Percentiles rank a stretch among this genome's conserved stretches.
Conservation (phyloP, 2,888 invertebrate species). For the Slavum lentiscoides region DNA sequence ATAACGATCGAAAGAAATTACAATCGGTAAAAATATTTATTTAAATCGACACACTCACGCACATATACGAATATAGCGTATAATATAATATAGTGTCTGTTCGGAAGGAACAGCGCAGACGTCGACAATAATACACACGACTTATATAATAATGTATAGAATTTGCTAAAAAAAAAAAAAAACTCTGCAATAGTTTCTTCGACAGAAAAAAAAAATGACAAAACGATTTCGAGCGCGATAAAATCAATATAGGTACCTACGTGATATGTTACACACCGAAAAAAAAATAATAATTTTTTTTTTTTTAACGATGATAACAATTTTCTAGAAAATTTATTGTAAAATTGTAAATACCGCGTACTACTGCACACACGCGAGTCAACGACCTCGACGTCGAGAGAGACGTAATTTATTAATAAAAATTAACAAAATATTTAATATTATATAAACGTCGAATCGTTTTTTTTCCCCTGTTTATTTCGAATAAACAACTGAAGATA, state of each 20-base stretch:
- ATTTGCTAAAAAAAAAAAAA: not conserved
- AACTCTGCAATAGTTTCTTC: not conserved
- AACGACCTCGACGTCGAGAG: not conserved
- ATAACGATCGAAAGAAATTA: too few species aligned
- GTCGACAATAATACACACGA: too few species aligned
- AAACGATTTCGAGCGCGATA: not conserved
- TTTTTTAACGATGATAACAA: not conserved
- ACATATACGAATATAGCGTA: too few species aligned
- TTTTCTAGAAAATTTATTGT: not conserved
- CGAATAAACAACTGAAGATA: too few species aligned
- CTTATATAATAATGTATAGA: too few species aligned
- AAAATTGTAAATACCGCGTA: constrained; percentile 1
- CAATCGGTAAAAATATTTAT: too few species aligned
- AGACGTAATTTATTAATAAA: not conserved
- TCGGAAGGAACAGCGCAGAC: too few species aligned
- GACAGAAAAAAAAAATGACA: not conserved
- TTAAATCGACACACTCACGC: too few species aligned
- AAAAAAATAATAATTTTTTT: not conserved
- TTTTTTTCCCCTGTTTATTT: too few species aligned
- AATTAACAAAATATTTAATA: not conserved
- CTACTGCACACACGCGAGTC: not conserved
- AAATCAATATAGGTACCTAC: not conserved
- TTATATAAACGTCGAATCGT: too few species aligned
- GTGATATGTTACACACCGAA: not conserved
- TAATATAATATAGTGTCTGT: too few species aligned